phyloP scores from a whole-genome alignment of 2,888 invertebrate species.

The Oscheius sp. region DNA sequence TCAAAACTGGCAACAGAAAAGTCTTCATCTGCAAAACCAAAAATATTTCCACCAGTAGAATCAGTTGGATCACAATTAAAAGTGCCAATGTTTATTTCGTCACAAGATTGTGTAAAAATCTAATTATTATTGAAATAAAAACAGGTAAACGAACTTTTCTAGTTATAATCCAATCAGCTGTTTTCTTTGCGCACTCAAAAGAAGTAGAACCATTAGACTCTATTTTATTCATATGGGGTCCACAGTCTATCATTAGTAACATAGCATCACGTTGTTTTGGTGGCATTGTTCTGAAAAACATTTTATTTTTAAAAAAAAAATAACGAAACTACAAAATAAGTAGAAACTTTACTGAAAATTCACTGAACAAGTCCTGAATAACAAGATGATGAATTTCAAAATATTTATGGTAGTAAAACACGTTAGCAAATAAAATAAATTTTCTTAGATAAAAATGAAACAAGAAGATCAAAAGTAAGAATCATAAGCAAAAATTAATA shows the following conservation, averaged over 20 bases:
- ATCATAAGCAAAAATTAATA: too few species aligned
- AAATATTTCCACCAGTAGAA: background rate
- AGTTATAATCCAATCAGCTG: constrained; percentile 28
- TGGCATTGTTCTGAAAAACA: background rate
- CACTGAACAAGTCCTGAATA: too few species aligned
- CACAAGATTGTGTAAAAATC: constrained; percentile 25
- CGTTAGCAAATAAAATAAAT: background rate
- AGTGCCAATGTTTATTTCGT: constrained; percentile 8
- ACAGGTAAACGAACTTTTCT: constrained; percentile 18
- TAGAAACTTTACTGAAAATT: too few species aligned
- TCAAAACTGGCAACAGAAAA: constrained; percentile 14
- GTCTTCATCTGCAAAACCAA: constrained; percentile 12
- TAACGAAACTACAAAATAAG: too few species aligned
- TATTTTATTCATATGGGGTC: constrained; percentile 27
- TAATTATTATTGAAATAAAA: background rate
- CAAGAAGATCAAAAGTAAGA: too few species aligned
- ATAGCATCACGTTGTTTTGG: constrained; percentile 25
- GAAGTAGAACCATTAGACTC: background rate
- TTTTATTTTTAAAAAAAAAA: background rate
- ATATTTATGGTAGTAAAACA: background rate
- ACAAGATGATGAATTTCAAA: too few species aligned
- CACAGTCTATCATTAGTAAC: constrained; percentile 37
- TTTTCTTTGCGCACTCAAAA: constrained; percentile 25
- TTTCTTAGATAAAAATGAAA: background rate
- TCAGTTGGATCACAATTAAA: background rate